Evolutionary conservation across 2,113 vertebrate species (phyloP), one percentile per base, ranked within the genome.

Genomic region (Cariama cristata): DNA sequence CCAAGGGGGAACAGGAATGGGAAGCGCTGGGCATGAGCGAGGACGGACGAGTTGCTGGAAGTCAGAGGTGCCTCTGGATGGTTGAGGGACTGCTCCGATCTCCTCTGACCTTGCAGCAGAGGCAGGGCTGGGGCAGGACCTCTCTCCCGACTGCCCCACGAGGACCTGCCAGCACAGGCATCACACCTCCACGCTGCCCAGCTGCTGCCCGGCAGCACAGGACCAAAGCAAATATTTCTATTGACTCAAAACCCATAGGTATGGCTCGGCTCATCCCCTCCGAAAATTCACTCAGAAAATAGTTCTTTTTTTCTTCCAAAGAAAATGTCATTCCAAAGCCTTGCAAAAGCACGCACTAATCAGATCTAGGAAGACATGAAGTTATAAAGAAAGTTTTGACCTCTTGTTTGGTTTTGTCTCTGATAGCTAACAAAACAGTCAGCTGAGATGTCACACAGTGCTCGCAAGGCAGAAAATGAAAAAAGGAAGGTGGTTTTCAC

Each of bases 121-220:
- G 79, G 52, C 62, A 27, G 30, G 42, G 79, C 32, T 10, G 47
- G 84, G 49, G 40, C 86, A 69, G 56, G 18, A 53, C 20, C 27
- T 50, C 12, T 19, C 63, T 79, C 6, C 19, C 9, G 13, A 44
- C 24, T 60, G 80, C 28, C 33, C 50, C 60, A 24, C 0, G 0
- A 33, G 62, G 75, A 38, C 1, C 14, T 17, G 1, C 12, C 67
- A 50, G 71, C 82, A 52, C 30, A 11, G 69, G 32, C 56, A 33
- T 14, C 11, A 0, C 66, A 21, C 7, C 86, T 27, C 67, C 16
- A 16, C 1, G 0, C 66, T 40, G 82, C 79, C 45, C 42, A 4
- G 0, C 23, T 2, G 4, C 38, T 1, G 0, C 35, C 45, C 18
- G 0, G 9, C 42, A 38, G 45, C n/a, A 13, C 53, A 20, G 62